phyloP scores from a whole-genome alignment of 2,888 invertebrate genomes.

The Dendrolimus houi region DNA sequence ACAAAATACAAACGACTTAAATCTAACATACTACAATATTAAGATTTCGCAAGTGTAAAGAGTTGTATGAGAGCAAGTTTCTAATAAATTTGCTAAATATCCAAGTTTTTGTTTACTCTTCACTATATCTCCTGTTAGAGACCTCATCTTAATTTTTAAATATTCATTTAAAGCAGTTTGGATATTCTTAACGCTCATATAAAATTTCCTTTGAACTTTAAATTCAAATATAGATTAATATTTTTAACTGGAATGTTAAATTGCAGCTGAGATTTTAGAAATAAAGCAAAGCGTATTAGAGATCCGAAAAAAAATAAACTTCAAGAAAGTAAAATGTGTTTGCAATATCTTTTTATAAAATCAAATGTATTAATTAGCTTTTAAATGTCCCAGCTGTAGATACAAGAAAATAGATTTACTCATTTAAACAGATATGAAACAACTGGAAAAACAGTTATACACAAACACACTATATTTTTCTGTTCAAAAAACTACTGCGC shows the following conservation, averaged over 20 bases:
- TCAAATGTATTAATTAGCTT: no score
- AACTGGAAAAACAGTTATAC: no score
- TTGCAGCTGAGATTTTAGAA: conserved; percentile 58
- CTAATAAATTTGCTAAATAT: neutral
- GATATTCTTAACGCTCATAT: neutral
- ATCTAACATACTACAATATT: conserved; percentile 1
- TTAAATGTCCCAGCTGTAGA: no score
- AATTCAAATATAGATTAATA: conserved; percentile 21
- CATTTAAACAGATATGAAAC: no score
- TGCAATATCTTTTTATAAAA: no score
- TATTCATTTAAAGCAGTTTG: no score
- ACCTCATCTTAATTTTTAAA: no score
- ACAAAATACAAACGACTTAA: conserved; percentile 1
- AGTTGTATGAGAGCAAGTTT: neutral
- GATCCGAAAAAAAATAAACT: conserved; percentile 36
- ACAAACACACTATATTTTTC: no score
- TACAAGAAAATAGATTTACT: no score
- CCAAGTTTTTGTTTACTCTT: no score
- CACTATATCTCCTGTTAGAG: no score
- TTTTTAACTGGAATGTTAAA: conserved; percentile 64
- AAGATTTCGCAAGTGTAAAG: neutral
- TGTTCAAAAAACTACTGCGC: no score
- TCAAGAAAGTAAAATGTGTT: conserved; percentile 6
- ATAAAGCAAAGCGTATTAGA: conserved; percentile 44
- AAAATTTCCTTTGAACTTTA: conserved; percentile 26